Evolutionary conservation across 1,140 invertebrate species (phyloP), one percentile per base, ranked within the genome.

Genomic region (Drosophila ananassae): DNA sequence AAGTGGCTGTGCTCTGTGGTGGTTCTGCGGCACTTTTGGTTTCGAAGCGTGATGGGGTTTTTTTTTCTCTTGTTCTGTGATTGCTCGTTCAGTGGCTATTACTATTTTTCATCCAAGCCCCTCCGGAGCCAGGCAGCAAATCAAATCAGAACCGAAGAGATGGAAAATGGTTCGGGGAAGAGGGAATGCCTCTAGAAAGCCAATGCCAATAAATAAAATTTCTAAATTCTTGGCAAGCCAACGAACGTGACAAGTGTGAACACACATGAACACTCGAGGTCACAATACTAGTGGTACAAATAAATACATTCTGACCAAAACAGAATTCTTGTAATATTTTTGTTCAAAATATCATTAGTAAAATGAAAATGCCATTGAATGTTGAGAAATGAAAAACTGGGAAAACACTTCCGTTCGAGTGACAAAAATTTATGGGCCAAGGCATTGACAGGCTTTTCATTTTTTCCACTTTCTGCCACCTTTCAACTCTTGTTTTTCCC

Each of bases 211-310:
- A 82, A 66, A 85, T 80, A 73, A 71, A 77, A 69, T 85, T 85
- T 81, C 82, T 67, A 87, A 74, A 85, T 85, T 85, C 81, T 85
- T 77, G 82, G 63, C 82, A 62, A 63, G 71, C 54, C 51, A 63
- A 52, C 44, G 76, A 71, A 83, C 80, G 80, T 83, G 80, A 83
- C 80, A 83, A 83, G 75, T 83, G 61, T 58, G 59, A 61, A 73
- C 17, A 39, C 57, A 60, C 22, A 63, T 10, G 63, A 2, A 50
- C 32, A 21, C 25, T 17, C 25, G 44, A 47, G 44, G 44, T 21
- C 44, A 24, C 17, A 24, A 9, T 9, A 22, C 1, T 46, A 9
- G 44, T 1, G 13, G 3, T 17, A 12, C 37, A 39, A 7, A 17
- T 17, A 17, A 13, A 46, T 46, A 46, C 2, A 41, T 41, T 3